These are phyloP conservation scores for Tetraodon nigroviridis DNA, from an alignment of 2,113 vertebrate genomes.

Conservation along the genomic window DNA sequence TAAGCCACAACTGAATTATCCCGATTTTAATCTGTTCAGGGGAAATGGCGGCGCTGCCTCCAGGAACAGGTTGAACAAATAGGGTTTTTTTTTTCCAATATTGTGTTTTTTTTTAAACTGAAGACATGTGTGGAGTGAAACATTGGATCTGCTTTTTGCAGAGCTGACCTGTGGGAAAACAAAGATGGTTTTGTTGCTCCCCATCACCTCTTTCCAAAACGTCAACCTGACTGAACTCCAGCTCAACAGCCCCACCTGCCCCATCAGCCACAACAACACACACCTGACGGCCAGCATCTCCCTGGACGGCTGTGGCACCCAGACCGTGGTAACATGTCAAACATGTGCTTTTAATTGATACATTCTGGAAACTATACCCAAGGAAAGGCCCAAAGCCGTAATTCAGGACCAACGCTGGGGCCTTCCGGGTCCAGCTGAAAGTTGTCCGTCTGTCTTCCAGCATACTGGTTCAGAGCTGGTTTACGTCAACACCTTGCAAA, in stretches of 20 bases:
- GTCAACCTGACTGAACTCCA: constrained; percentile 56
- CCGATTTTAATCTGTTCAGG: constrained; percentile 44
- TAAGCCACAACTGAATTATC: background rate
- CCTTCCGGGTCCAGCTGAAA: background rate
- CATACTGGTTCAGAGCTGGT: constrained; percentile 62
- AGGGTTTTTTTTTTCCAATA: background rate
- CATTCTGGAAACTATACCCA: too few species aligned
- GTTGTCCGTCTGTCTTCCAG: constrained; percentile 29
- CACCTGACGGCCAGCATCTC: constrained; percentile 60
- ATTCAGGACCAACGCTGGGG: background rate
- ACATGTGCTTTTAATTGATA: too few species aligned
- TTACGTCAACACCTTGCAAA: constrained; percentile 69
- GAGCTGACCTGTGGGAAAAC: constrained; percentile 57
- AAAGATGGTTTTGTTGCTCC: constrained; percentile 64
- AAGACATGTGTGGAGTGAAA: background rate
- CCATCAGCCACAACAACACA: constrained; percentile 59
- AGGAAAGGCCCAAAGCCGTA: too few species aligned
- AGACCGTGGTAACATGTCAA: constrained; percentile 54
- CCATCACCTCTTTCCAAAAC: constrained; percentile 44
- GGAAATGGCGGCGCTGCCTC: constrained; percentile 45
- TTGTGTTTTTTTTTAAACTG: fast-evolving
- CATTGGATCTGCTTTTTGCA: constrained; percentile 27
- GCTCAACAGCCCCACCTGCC: constrained; percentile 68
- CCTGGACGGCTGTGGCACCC: constrained; percentile 65
- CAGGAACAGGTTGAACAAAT: constrained; percentile 60